Conservation (phyloP, 1,140 invertebrate genomes). For the Penaeus chinensis region DNA sequence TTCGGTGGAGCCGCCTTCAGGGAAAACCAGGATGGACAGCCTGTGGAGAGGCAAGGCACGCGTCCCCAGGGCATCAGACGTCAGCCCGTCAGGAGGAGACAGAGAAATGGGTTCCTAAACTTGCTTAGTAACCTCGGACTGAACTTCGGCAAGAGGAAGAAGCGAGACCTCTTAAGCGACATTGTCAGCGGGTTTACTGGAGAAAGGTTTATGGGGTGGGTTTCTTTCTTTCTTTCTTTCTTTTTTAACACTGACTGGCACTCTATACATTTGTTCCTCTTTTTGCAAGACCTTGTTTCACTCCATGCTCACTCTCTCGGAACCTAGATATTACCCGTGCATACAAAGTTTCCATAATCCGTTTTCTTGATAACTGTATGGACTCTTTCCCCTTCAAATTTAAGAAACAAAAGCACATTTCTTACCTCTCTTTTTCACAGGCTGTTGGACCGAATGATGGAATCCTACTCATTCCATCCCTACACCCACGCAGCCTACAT, state of each 20-base stretch:
- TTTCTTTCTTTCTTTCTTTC: neutral
- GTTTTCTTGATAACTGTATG: too few species aligned
- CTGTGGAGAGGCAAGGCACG: neutral
- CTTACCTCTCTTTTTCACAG: constrained; percentile 32
- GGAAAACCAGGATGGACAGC: constrained; percentile 21
- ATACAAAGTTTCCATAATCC: too few species aligned
- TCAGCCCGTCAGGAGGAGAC: neutral
- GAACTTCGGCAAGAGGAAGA: constrained; percentile 30
- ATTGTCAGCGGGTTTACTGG: constrained; percentile 20
- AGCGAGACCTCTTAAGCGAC: constrained; percentile 4
- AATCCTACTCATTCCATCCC: constrained; percentile 58
- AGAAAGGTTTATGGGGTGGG: constrained; percentile 27
- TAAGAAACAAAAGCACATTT: neutral
- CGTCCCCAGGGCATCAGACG: neutral
- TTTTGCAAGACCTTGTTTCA: too few species aligned
- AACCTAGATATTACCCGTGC: too few species aligned
- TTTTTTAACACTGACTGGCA: too few species aligned
- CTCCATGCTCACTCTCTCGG: too few species aligned
- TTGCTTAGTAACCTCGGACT: constrained; percentile 14
- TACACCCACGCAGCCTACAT: constrained; percentile 62
- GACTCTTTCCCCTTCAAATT: neutral
- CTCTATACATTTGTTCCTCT: too few species aligned
- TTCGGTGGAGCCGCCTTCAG: neutral
- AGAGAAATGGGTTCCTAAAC: constrained; percentile 34
- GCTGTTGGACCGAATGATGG: constrained; percentile 57